Evolutionary conservation across 2,888 invertebrate genomes (phyloP).

Genomic region (Dascillus cervinus): DNA sequence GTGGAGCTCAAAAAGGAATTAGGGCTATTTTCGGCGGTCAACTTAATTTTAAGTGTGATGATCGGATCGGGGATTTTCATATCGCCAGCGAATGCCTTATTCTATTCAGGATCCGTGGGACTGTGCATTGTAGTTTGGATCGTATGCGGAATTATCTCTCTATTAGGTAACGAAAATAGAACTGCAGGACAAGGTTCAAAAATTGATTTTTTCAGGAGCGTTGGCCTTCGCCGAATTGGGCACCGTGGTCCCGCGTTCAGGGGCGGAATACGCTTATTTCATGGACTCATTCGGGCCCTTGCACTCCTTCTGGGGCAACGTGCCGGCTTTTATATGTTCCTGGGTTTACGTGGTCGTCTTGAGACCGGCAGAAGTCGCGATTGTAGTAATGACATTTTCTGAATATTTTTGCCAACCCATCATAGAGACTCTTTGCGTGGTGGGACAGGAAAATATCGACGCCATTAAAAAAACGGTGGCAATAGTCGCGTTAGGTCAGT

Average conservation of each 20-base stretch:
- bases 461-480: conserved; percentile 56
- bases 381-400: conserved; percentile 67
- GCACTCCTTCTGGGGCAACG: conserved; percentile 62
- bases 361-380: conserved; percentile 71
- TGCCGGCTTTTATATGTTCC: conserved; percentile 67
- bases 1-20: conserved; percentile 65
- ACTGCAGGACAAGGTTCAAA: no score
- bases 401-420: conserved; percentile 67
- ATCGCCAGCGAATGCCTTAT: conserved; percentile 69
- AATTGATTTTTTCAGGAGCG: conserved; percentile 51
- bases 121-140: conserved; percentile 73
- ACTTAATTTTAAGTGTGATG: conserved; percentile 81
- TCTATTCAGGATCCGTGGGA: conserved; percentile 71
- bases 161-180: conserved; percentile 55
- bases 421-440: conserved; percentile 39
- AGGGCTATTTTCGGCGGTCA: conserved; percentile 73
- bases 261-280: conserved; percentile 76
- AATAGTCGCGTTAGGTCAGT: conserved; percentile 56
- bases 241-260: conserved; percentile 68
- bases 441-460: conserved; percentile 37
- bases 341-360: conserved; percentile 71
- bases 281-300: conserved; percentile 62
- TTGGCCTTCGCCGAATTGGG: conserved; percentile 75
- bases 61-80: conserved; percentile 87
- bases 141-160: conserved; percentile 67